Base-by-base conservation (phyloP, 2,113 vertebrate genomes). In the Upupa epops region DNA sequence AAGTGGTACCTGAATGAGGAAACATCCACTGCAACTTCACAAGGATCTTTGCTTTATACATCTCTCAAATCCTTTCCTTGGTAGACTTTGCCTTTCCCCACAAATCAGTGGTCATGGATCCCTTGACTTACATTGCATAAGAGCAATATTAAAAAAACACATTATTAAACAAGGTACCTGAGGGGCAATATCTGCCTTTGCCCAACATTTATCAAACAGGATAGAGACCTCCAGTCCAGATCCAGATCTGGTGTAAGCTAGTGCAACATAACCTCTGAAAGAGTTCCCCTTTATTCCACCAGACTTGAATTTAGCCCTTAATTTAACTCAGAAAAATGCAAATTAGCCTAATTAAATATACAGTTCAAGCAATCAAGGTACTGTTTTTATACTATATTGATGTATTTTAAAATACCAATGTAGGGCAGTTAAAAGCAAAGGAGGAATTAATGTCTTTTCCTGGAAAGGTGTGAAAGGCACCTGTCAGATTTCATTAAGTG, bases 401-500 rank as follows among this genome's bases (percentile, higher is more conserved):
- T 95, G 78, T 92, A 83, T 86, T 91, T 95, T 88, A 96, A 95
- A 95, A 92, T 95, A 94, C 85, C 88, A 95, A 59, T 52, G n/a
- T 86, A 95, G 88, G 91, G 94, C 91, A 94, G 91, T 83, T 95
- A 92, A 95, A 95, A 95, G 89, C 79, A 92, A 94, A 95, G 75
- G 91, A 89, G 85, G 91, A 95, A 96, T 96, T 96, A 96, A 94
- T 89, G 93, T 94, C 85, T 95, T 91, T 94, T 48, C 60, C 79
- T 77, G 82, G 82, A 85, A 94, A 94, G 85, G 88, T 96, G 89
- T 95, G 94, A 95, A 92, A 96, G 75, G 90, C 94, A 92, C 88
- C 88, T 96, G 94, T 95, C 94, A 96, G 75, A 56, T 94, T 94
- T 95, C 89, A 92, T 91, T 94, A 95, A 88, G 49, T 74, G 40